Conservation (phyloP, 2,888 invertebrate species). For the Pemphredon lugubris region DNA sequence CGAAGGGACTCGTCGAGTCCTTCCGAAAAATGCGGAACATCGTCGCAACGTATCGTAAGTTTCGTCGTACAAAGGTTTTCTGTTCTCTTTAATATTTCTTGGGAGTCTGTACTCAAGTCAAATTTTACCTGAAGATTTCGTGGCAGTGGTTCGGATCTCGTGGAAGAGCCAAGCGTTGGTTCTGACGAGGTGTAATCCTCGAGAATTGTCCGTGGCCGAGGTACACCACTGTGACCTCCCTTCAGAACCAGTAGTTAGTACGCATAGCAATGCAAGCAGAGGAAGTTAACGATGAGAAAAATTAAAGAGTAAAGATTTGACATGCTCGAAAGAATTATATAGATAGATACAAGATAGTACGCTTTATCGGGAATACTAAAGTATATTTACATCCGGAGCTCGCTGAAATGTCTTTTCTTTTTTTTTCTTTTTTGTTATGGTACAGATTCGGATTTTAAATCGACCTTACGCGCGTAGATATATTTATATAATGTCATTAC, state of each 20-base stretch:
- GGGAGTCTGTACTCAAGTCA: slow-evolving; percentile 50
- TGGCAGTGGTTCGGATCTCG: slow-evolving; percentile 78
- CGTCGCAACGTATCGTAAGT: neutral
- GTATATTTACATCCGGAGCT: slow-evolving; percentile 3
- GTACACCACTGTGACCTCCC: slow-evolving; percentile 80
- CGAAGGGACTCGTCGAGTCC: neutral
- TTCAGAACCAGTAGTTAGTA: slow-evolving; percentile 81
- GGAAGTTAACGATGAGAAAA: slow-evolving; percentile 75
- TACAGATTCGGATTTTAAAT: neutral
- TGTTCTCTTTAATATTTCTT: slow-evolving; percentile 5
- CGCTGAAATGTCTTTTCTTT: neutral
- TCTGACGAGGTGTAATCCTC: slow-evolving; percentile 80
- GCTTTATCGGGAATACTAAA: slow-evolving; percentile 1
- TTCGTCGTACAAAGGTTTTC: neutral
- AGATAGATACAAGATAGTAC: slow-evolving; percentile 6
- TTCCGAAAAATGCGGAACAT: neutral
- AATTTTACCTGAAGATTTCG: slow-evolving; percentile 79
- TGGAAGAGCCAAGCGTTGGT: slow-evolving; percentile 76
- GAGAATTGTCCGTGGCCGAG: slow-evolving; percentile 79
- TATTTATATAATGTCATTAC: neutral
- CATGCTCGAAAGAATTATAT: slow-evolving; percentile 60
- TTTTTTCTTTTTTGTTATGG: neutral
- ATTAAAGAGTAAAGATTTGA: slow-evolving; percentile 55
- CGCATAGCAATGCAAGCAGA: slow-evolving; percentile 79
- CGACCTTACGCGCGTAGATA: neutral